Evolutionary conservation across 2,888 invertebrate genomes (phyloP), one percentile per base, ranked within the genome.

Genomic region (Encarsia formosa): DNA sequence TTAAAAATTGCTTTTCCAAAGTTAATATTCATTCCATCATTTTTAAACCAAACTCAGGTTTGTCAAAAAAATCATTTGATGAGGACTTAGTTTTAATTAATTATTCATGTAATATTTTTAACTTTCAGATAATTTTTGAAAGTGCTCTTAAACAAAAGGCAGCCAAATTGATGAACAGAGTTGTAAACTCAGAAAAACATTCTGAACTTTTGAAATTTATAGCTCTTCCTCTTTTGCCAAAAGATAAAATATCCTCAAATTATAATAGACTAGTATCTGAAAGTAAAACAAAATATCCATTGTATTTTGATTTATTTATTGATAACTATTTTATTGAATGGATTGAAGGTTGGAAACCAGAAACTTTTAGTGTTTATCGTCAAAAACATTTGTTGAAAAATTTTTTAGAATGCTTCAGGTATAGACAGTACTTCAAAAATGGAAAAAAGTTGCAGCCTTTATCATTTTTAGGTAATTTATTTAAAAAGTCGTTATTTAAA

Each of bases 171-270:
- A 18, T 31, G n/a, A 42, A 42, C 32, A 42, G 31, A 18, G 8
- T 13, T 4, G 19, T 20, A 13, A 42, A 42, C 20, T 3, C 42
- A 13, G 42, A 29, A 19, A 42, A 42, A n/a, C 31, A 42, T 31
- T 11, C 19, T 6, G n/a, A 20, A 2, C 5, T 42, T 13, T 19
- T 13, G 20, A 42, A 42, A 31, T 42, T 42, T 19, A 42, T 42
- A 20, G 42, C 42, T 31, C 31, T 42, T 19, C 32, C 42, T 4
- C 19, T 42, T 13, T 31, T 42, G 20, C 42, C 42, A 42, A 31
- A 29, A 31, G 13, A 29, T n/a, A 5, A 42, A n/a, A 20, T 42
- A n/a, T 4, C 20, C 5, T 4, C 31, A 8, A 20, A 9, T 31
- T 42, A 19, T 19, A 20, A 31, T 42, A 18, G 31, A 6, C n/a